Percentiles rank a stretch among this genome's conserved stretches.
These are phyloP conservation scores for Rhadinocentrus ornatus DNA, from an alignment of 2,797 vertebrate genomes.

Conservation along the genomic window DNA sequence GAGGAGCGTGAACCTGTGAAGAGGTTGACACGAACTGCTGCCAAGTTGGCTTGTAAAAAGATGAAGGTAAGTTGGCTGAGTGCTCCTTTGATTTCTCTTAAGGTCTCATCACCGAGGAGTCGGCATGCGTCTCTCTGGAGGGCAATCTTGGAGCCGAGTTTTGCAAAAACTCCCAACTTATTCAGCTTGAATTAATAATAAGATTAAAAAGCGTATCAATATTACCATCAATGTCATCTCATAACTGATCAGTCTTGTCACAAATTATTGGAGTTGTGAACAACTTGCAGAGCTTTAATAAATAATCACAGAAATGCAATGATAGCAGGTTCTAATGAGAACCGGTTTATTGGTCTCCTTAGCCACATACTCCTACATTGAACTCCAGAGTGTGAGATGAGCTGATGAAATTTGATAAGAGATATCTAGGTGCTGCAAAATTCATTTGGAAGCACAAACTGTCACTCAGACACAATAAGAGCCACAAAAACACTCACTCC, in stretches of 20 bases:
- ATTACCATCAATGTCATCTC: background rate
- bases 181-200: slow-evolving; percentile 10
- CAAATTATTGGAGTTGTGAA: background rate
- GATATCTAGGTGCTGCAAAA: background rate
- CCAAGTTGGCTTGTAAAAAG: slow-evolving; percentile 75
- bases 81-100: slow-evolving; percentile 58
- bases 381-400: background rate
- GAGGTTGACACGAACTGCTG: slow-evolving; percentile 78
- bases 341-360: background rate
- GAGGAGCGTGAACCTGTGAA: slow-evolving; percentile 66
- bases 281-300: background rate
- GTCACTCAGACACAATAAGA: background rate
- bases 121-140: slow-evolving; percentile 26
- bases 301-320: background rate
- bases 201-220: background rate
- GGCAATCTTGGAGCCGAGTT: slow-evolving; percentile 16
- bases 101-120: slow-evolving; percentile 33
- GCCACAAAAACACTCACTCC: background rate
- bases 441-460: background rate
- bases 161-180: slow-evolving; percentile 20
- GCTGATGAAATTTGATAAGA: slow-evolving; percentile 14
- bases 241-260: background rate
- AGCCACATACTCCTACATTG: background rate
- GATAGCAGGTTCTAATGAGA: background rate
- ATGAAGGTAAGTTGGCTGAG: slow-evolving; percentile 79